These are phyloP conservation scores for Ceratina calcarata DNA, from an alignment of 1,140 invertebrate genomes.

Conservation along the genomic window DNA sequence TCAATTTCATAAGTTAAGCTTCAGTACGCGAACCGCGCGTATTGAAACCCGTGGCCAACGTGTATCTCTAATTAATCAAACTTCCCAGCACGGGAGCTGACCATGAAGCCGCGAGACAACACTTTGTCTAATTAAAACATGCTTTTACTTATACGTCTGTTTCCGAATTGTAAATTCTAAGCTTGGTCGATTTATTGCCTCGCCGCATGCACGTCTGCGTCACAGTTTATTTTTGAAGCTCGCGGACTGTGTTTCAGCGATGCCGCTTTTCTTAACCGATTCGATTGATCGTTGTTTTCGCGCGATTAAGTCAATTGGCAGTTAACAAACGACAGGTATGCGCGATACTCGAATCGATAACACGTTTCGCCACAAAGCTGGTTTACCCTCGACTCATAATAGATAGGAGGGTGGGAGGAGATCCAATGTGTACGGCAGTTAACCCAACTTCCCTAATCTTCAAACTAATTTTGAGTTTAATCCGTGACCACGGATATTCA, in stretches of 20 bases:
- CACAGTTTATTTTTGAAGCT: no score
- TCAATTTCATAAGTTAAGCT: no score
- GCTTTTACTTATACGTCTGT: not conserved
- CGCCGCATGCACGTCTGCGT: no score
- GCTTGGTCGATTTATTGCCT: no score
- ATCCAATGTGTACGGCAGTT: conserved; percentile 50
- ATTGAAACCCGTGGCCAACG: not conserved
- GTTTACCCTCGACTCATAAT: conserved; percentile 41
- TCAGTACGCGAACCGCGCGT: no score
- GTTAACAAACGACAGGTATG: conserved; percentile 14
- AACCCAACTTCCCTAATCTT: conserved; percentile 67
- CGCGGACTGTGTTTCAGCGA: no score
- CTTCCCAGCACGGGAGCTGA: not conserved
- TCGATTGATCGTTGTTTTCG: not conserved
- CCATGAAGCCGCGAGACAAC: not conserved
- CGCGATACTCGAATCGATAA: conserved; percentile 43
- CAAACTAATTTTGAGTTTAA: conserved; percentile 68
- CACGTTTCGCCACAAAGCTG: conserved; percentile 41
- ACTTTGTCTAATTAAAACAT: conserved; percentile 18
- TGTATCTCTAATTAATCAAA: not conserved
- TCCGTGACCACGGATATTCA: conserved; percentile 59
- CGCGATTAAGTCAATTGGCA: not conserved
- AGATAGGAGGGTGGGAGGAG: conserved; percentile 22
- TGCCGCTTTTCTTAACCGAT: no score
- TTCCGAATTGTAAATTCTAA: not conserved